These are phyloP conservation scores for Oreohelix idahoensis DNA, from an alignment of 1,140 invertebrate genomes.

Conservation along the genomic window DNA sequence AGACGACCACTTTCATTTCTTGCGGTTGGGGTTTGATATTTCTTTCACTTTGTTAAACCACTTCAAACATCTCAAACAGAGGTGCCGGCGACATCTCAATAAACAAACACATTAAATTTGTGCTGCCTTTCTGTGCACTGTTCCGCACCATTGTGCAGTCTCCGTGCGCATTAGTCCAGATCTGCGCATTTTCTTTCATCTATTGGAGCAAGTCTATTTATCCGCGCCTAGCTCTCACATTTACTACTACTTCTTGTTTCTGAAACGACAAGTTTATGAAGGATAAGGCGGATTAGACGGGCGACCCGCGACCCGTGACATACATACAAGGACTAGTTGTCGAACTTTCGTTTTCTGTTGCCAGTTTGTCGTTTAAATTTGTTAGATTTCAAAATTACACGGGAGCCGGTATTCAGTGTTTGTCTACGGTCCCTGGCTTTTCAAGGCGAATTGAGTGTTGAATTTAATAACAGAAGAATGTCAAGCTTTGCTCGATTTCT, in stretches of 20 bases:
- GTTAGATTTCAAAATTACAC: not conserved
- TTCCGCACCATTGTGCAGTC: not conserved
- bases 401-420: not conserved
- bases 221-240: not conserved
- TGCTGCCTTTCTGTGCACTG: not conserved
- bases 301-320: not conserved
- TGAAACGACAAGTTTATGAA: not conserved
- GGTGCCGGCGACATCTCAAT: not conserved
- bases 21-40: too few species aligned
- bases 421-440: not conserved
- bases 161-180: slow-evolving; percentile 1
- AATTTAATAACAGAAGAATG: not conserved
- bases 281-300: not conserved
- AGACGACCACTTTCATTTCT: too few species aligned
- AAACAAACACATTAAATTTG: not conserved
- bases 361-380: not conserved
- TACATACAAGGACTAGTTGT: not conserved
- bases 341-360: not conserved
- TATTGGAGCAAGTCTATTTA: not conserved
- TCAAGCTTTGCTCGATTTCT: too few species aligned
- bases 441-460: not conserved
- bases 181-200: not conserved
- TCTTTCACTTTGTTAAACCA: not conserved
- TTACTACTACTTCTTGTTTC: not conserved
- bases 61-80: not conserved